Conservation (phyloP, 2,113 vertebrate species). For the Agapornis roseicollis region DNA sequence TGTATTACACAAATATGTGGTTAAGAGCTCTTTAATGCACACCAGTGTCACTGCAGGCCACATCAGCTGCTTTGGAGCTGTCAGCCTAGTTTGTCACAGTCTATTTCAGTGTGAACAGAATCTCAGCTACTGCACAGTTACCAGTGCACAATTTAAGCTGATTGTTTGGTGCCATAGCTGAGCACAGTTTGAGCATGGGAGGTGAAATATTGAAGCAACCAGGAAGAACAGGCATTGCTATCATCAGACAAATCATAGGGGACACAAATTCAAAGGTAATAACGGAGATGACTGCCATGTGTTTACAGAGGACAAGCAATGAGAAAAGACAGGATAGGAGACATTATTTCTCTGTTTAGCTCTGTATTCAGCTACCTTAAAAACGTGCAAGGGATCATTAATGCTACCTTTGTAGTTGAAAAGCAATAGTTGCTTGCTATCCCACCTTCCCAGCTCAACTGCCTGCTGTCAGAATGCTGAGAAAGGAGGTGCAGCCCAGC, state of each 20-base stretch:
- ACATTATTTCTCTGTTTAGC: background rate
- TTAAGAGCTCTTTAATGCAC: background rate
- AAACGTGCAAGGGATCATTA: background rate
- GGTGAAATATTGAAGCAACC: background rate
- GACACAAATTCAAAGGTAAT: background rate
- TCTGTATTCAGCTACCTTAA: background rate
- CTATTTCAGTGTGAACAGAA: background rate
- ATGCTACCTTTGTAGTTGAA: background rate
- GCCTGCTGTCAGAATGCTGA: background rate
- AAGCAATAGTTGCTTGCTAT: background rate
- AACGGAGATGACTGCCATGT: background rate
- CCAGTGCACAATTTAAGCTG: background rate
- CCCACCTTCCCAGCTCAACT: background rate
- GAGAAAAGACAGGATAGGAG: background rate
- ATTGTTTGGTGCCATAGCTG: background rate
- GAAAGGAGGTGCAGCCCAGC: background rate
- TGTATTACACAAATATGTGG: background rate
- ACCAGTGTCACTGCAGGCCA: background rate
- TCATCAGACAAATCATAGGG: background rate
- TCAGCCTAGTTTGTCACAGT: background rate
- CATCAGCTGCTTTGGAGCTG: background rate
- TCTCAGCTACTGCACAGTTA: background rate
- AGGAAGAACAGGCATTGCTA: background rate
- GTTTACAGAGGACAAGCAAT: slow-evolving; percentile 29
- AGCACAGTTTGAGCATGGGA: too few species aligned